phyloP scores from a whole-genome alignment of 2,797 vertebrate genomes.

The Dermochelys coriacea region DNA sequence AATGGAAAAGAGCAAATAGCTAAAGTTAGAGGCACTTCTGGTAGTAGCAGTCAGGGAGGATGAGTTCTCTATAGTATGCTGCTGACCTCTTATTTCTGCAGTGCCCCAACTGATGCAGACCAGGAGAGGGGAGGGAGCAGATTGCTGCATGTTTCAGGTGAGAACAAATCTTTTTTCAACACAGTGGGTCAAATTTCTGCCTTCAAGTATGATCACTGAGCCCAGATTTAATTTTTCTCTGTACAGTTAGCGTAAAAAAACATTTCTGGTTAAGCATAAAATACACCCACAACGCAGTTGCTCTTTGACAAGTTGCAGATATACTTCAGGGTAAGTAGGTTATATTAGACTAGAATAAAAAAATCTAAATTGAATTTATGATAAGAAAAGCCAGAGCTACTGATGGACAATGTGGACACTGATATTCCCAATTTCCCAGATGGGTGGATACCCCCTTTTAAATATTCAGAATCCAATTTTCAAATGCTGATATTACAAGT shows the following conservation, averaged over 20 bases:
- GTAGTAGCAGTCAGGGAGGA: not conserved
- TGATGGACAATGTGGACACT: not conserved
- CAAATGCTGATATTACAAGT: not conserved
- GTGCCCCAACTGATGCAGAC: not conserved
- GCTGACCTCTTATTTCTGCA: fast-evolving
- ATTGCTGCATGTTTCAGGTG: not conserved
- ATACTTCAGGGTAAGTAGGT: not conserved
- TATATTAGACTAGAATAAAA: not conserved
- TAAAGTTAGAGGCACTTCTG: not conserved
- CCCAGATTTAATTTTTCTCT: not conserved
- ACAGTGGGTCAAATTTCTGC: not conserved
- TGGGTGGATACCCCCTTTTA: not conserved
- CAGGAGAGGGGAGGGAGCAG: no score
- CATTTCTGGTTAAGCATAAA: not conserved
- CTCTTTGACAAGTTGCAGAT: not conserved
- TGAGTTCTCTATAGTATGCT: fast-evolving
- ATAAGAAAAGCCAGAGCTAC: not conserved
- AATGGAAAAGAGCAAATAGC: not conserved
- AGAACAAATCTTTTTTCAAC: not conserved
- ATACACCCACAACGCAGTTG: not conserved
- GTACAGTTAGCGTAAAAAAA: not conserved
- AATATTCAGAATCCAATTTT: not conserved
- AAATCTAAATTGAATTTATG: not conserved
- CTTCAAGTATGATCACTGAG: not conserved
- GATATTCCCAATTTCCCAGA: not conserved